These are phyloP conservation scores for Acridotheres tristis DNA, from an alignment of 2,797 vertebrate genomes.

Conservation along the genomic window DNA sequence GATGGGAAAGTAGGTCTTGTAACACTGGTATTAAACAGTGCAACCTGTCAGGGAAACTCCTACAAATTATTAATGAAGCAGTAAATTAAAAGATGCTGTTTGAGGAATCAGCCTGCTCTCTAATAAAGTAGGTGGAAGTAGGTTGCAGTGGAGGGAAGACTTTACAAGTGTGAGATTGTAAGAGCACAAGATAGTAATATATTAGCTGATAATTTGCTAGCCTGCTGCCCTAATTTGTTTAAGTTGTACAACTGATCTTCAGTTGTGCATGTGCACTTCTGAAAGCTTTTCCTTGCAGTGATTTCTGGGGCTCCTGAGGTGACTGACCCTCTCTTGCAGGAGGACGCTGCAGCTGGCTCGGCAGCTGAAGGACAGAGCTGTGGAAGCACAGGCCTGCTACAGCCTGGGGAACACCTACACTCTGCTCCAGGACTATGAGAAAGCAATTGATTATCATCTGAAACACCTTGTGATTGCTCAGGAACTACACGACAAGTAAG, in stretches of 20 bases:
- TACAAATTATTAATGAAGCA: background rate
- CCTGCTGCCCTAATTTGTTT: background rate
- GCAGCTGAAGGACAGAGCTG: conserved; percentile 90
- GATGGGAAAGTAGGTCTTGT: background rate
- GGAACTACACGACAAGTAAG: conserved; percentile 88
- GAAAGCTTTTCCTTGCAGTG: background rate
- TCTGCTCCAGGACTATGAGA: conserved; percentile 92
- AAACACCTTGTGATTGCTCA: conserved; percentile 93
- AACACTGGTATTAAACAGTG: background rate
- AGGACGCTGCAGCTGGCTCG: conserved; percentile 89
- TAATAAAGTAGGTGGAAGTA: background rate
- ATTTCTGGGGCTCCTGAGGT: background rate
- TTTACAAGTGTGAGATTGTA: background rate
- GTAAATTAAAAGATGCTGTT: background rate
- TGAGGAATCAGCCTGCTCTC: background rate
- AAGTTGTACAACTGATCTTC: background rate
- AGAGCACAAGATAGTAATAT: background rate
- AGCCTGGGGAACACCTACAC: conserved; percentile 95
- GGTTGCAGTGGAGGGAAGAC: background rate
- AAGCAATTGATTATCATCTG: conserved; percentile 92
- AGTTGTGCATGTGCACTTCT: background rate
- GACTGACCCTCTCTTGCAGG: conserved; percentile 68
- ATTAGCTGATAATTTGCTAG: background rate
- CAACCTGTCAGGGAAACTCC: background rate
- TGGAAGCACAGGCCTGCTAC: conserved; percentile 95